phyloP scores from a whole-genome alignment of 2,113 vertebrate genomes.

The Rhadina sibilatrix region DNA sequence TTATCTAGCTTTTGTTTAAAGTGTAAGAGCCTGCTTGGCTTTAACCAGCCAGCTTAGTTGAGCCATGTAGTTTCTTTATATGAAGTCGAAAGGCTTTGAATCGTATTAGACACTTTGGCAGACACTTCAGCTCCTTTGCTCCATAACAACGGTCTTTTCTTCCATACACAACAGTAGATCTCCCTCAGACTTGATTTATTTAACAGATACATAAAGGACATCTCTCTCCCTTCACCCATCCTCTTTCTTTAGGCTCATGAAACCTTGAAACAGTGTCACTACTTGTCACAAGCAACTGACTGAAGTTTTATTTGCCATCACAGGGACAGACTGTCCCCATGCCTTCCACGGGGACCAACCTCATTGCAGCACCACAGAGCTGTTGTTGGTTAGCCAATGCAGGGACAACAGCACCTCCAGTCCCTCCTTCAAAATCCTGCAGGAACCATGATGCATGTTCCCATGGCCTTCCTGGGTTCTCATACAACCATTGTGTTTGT shows the following conservation, averaged over 20 bases:
- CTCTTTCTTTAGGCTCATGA: background rate
- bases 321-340: background rate
- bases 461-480: background rate
- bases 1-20: conserved; percentile 27
- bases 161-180: conserved; percentile 2
- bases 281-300: background rate
- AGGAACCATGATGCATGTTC: background rate
- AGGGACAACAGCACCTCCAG: accelerated
- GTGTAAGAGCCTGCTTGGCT: background rate
- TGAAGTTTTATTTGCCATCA: background rate
- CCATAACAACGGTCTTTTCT: background rate
- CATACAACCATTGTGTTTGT: accelerated
- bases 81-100: conserved; percentile 12
- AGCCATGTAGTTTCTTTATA: background rate
- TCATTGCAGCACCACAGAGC: background rate
- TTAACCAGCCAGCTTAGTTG: background rate
- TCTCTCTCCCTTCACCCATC: background rate
- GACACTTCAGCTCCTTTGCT: background rate
- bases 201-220: background rate
- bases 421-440: background rate
- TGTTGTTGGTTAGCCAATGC: background rate
- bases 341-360: background rate
- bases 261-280: background rate
- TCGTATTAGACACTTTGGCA: background rate
- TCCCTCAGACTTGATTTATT: conserved; percentile 2